Base-by-base conservation (phyloP, 2,888 invertebrate genomes). In the Ectropis crepuscularia region DNA sequence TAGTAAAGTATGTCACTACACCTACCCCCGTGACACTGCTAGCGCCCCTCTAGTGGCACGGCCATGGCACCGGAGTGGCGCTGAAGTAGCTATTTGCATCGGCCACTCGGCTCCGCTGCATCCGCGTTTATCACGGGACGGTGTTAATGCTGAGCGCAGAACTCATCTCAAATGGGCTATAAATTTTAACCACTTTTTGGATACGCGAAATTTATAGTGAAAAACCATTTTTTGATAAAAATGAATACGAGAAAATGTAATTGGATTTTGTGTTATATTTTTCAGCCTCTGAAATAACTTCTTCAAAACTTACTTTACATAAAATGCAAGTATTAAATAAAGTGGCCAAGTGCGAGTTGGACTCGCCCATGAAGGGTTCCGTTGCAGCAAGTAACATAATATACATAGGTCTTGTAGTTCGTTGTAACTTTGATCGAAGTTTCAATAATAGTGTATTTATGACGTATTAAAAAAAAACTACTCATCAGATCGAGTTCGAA, bases 61-160 rank as follows among this genome's bases (percentile, higher is more conserved):
- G 16, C 16, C 4, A 28, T 28, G 16, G 16, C 16, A 28, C 16
- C 16, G 47, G 51, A 61, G 63, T 63, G 60, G 55, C 61, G 41
- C 53, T 54, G 48, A 10, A 45, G 54, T 41, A 49, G 69, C 80
- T 81, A 85, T 87, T 85, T 83, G 82, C 80, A 79, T 78, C 76
- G 74, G 68, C 82, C 83, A 55, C 82, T 86, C 85, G 78, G 81
- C 82, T 87, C 83, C 80, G 77, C 74, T 74, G 79, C 85, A 84
- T 77, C 79, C 79, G 45, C 83, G 77, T 88, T 83, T 84, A 81
- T 88, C 85, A 86, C 73, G 39, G 72, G n/a, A 63, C 70, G 73
- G 81, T 48, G 79, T 84, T 81, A 83, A 79, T 75, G 77, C 76
- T 77, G 69, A 77, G 78, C 77, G 74, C 80, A 77, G 74, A 77